Percentiles rank a stretch among this genome's conserved stretches.
Conservation (phyloP, 2,888 invertebrate genomes). For the Amblyjoppa proteus region DNA sequence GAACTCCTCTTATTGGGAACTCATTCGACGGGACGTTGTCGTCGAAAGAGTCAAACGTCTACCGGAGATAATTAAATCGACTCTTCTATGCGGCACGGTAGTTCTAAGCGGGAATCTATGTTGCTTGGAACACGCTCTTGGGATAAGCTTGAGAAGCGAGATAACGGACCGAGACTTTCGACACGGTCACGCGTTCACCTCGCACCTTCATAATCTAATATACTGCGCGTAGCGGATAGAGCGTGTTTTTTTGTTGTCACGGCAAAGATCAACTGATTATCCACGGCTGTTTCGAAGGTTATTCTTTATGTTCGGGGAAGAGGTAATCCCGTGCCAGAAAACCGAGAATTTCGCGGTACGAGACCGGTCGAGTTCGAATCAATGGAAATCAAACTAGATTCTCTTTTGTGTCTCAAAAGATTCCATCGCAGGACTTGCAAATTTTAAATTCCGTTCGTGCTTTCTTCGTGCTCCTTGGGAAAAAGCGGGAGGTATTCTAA, state of each 20-base stretch:
- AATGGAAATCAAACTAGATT: not conserved
- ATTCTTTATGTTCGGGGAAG: conserved; percentile 2
- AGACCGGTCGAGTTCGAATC: not conserved
- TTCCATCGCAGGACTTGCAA: not conserved
- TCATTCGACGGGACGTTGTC: not conserved
- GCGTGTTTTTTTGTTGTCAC: not conserved
- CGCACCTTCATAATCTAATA: conserved; percentile 9
- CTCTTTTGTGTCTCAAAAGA: not conserved
- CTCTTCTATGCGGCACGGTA: not conserved
- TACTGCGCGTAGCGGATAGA: not conserved
- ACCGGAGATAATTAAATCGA: conserved; percentile 3
- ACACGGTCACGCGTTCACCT: conserved; percentile 26
- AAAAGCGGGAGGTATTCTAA: not conserved
- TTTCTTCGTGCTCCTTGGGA: not conserved
- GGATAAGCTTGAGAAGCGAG: not conserved
- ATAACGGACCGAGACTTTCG: conserved; percentile 37
- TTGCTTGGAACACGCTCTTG: not conserved
- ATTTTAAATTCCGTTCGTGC: not conserved
- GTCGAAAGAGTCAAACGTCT: not conserved
- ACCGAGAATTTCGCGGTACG: conserved; percentile 14
- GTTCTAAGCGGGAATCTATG: not conserved
- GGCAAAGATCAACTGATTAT: conserved; percentile 31
- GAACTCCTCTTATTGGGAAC: not conserved
- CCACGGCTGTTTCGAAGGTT: not conserved
- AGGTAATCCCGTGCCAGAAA: not conserved